Evolutionary conservation across 2,888 invertebrate species (phyloP).

Genomic region (Platerodrilus igneus): DNA sequence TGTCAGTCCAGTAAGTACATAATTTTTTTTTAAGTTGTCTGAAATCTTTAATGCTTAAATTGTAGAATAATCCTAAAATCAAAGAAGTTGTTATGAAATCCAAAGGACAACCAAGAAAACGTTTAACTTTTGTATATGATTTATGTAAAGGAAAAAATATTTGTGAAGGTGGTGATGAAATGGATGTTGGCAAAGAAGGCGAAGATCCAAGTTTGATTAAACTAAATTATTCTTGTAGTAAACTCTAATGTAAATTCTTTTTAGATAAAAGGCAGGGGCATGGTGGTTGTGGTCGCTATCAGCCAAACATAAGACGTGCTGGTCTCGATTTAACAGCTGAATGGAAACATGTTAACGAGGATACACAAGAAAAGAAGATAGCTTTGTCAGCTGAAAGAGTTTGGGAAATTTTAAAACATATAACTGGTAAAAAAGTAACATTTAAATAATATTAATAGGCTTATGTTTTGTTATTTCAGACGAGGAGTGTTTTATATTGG

Average conservation of each 20-base stretch:
- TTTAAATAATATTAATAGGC: conserved; percentile 1
- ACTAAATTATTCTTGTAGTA: conserved; percentile 6
- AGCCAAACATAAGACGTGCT: conserved; percentile 84
- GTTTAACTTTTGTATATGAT: conserved; percentile 94
- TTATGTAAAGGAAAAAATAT: conserved; percentile 96
- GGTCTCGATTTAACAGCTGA: conserved; percentile 94
- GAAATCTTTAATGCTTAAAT: no score
- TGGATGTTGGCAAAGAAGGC: conserved; percentile 83
- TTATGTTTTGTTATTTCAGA: conserved; percentile 52
- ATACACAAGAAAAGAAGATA: conserved; percentile 95
- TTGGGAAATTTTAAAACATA: conserved; percentile 94
- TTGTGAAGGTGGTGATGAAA: conserved; percentile 98
- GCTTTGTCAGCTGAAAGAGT: conserved; percentile 91
- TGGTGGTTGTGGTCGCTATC: conserved; percentile 97
- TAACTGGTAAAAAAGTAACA: conserved; percentile 55
- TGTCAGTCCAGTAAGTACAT: conserved; percentile 81
- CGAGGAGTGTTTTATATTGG: conserved; percentile 91
- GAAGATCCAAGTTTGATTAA: conserved; percentile 49
- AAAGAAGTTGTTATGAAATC: conserved; percentile 94
- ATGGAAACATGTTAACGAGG: conserved; percentile 99
- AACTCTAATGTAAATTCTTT: not conserved
- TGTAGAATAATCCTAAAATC: conserved; percentile 83
- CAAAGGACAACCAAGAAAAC: conserved; percentile 91
- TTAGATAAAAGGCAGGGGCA: conserved; percentile 63
- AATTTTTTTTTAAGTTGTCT: conserved; percentile 13